These are phyloP conservation scores for Pipistrellus pipistrellus DNA, from an alignment of 2,797 vertebrate species.

Conservation along the genomic window DNA sequence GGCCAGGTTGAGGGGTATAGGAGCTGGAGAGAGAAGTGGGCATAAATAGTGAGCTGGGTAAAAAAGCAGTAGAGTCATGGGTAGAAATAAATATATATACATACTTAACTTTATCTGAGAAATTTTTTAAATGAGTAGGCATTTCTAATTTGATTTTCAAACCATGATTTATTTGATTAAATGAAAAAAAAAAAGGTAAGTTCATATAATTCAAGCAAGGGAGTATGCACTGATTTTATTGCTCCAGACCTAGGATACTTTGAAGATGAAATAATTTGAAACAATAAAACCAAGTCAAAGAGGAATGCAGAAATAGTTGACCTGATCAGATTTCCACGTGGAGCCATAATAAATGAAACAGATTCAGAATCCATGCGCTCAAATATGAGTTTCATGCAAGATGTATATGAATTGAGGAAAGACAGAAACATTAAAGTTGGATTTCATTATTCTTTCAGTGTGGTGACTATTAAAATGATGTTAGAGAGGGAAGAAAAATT, in stretches of 20 bases:
- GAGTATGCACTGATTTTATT: background rate
- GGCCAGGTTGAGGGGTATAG: background rate
- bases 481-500: background rate
- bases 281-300: constrained; percentile 14
- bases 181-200: background rate
- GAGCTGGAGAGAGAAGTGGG: rapidly evolving
- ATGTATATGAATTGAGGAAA: background rate
- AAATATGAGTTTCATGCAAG: background rate
- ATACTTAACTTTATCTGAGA: background rate
- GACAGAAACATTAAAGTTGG: background rate
- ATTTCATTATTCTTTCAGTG: background rate
- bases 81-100: background rate
- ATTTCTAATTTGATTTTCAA: background rate
- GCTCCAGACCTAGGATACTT: background rate
- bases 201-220: constrained; percentile 24
- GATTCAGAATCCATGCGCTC: background rate
- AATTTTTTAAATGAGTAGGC: background rate
- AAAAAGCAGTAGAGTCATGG: background rate
- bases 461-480: background rate
- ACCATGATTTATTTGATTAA: constrained; percentile 18
- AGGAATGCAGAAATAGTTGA: background rate
- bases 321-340: background rate
- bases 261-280: constrained; percentile 47
- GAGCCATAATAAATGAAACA: background rate
- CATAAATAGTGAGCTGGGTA: background rate